These are phyloP conservation scores for Rhogogaster chlorosoma DNA, from an alignment of 2,888 invertebrate species.

Conservation along the genomic window DNA sequence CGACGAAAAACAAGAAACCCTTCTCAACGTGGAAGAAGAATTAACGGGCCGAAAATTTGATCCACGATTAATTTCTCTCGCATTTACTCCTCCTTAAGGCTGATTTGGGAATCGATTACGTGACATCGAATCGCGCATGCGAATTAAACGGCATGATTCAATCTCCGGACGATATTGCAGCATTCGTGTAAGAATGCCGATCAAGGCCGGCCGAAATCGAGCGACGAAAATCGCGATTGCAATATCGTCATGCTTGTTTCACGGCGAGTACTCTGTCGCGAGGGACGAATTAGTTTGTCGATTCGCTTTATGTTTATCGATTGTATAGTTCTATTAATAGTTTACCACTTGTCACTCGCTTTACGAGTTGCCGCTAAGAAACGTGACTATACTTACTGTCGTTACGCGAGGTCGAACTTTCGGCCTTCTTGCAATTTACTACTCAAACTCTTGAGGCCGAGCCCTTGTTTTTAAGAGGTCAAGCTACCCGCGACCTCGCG, in stretches of 20 bases:
- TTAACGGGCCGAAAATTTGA: neutral
- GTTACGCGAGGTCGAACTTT: slow-evolving; percentile 18
- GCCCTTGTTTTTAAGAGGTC: neutral
- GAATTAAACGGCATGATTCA: neutral
- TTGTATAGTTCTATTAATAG: slow-evolving; percentile 36
- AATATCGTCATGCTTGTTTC: slow-evolving; percentile 2
- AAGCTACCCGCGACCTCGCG: neutral
- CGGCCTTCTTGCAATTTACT: slow-evolving; percentile 33
- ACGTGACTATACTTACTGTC: slow-evolving; percentile 1
- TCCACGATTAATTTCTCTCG: neutral
- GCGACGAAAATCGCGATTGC: slow-evolving; percentile 12
- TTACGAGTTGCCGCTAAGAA: neutral
- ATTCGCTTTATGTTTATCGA: slow-evolving; percentile 12
- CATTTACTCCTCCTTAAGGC: neutral
- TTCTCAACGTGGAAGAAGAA: neutral
- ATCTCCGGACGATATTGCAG: neutral
- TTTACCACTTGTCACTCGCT: neutral
- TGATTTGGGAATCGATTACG: neutral
- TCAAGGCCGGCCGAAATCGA: slow-evolving; percentile 14
- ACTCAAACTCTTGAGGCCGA: neutral
- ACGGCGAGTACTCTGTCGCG: neutral
- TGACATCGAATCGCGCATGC: neutral
- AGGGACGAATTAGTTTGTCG: neutral
- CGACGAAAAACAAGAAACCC: too few relatives aligned
- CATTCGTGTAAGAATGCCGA: neutral